These are phyloP conservation scores for Panthera leo DNA, from an alignment of 2,113 vertebrate genomes.

Conservation along the genomic window DNA sequence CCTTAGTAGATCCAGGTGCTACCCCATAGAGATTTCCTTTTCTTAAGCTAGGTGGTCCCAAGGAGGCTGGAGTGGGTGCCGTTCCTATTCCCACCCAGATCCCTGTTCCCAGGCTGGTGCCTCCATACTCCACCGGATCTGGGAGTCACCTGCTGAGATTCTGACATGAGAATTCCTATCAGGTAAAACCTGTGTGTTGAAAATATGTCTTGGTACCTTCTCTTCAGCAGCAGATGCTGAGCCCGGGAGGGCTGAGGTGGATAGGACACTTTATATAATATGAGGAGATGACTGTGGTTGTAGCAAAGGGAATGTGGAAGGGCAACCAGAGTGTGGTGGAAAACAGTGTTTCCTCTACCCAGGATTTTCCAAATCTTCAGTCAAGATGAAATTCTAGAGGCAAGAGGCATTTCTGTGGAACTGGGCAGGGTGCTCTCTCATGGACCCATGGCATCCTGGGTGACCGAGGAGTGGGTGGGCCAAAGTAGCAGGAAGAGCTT, in stretches of 20 bases:
- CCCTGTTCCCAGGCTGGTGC: too few relatives aligned
- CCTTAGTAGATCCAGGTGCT: not conserved
- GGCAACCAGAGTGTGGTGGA: not conserved
- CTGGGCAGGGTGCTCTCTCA: not conserved
- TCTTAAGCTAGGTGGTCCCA: not conserved
- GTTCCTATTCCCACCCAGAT: not conserved
- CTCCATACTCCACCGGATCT: not conserved
- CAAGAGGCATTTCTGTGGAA: not conserved
- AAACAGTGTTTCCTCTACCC: not conserved
- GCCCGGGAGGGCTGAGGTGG: rapidly evolving
- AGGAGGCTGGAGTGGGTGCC: not conserved
- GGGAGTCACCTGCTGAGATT: not conserved
- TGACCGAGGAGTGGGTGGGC: not conserved
- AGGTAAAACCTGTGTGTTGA: not conserved
- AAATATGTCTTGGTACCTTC: not conserved
- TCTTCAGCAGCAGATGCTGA: not conserved
- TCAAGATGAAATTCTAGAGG: not conserved
- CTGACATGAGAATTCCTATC: not conserved
- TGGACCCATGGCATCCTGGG: not conserved
- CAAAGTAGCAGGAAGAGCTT: not conserved
- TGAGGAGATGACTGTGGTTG: not conserved
- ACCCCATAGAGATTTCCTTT: not conserved
- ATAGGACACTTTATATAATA: not conserved
- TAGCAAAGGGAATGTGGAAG: rapidly evolving
- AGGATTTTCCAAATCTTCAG: not conserved